These are phyloP conservation scores for Potamarius usumacintae DNA, from an alignment of 2,113 vertebrate species.

Conservation along the genomic window DNA sequence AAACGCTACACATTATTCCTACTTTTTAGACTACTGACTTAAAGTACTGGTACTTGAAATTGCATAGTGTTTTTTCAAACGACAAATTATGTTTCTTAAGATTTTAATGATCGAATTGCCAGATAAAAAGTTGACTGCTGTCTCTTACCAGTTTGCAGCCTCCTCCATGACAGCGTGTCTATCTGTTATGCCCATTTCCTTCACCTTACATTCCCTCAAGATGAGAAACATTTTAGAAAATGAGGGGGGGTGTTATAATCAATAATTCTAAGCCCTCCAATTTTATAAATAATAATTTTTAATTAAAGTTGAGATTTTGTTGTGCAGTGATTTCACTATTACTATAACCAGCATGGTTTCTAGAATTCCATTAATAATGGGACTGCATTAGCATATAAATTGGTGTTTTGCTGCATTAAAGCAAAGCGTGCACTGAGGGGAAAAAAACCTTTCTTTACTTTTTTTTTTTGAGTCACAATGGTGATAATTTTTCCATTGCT, in stretches of 20 bases:
- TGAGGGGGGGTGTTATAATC: not conserved
- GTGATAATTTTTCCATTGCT: conserved; percentile 35
- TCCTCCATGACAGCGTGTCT: conserved; percentile 20
- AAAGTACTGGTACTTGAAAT: not conserved
- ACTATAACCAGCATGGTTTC: conserved; percentile 38
- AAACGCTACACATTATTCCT: not conserved
- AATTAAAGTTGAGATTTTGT: conserved; percentile 33
- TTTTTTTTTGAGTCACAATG: conserved; percentile 7
- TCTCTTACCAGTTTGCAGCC: conserved; percentile 43
- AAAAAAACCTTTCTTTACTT: conserved; percentile 1
- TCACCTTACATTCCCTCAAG: conserved; percentile 27
- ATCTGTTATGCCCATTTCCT: conserved; percentile 30
- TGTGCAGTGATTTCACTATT: conserved; percentile 19
- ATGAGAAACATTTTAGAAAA: conserved; percentile 18
- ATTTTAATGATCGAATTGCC: not conserved
- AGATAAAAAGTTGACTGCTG: not conserved
- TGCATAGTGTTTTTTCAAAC: not conserved
- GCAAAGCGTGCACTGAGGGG: conserved; percentile 1
- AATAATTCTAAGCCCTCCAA: conserved; percentile 1
- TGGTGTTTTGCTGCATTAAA: conserved; percentile 47
- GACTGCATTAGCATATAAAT: conserved; percentile 57
- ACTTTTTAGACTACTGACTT: not conserved
- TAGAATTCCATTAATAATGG: conserved; percentile 43
- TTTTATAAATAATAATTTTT: conserved; percentile 23
- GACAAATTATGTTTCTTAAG: not conserved